Conservation (phyloP, 2,888 invertebrate genomes). For the Phalangium opilio region DNA sequence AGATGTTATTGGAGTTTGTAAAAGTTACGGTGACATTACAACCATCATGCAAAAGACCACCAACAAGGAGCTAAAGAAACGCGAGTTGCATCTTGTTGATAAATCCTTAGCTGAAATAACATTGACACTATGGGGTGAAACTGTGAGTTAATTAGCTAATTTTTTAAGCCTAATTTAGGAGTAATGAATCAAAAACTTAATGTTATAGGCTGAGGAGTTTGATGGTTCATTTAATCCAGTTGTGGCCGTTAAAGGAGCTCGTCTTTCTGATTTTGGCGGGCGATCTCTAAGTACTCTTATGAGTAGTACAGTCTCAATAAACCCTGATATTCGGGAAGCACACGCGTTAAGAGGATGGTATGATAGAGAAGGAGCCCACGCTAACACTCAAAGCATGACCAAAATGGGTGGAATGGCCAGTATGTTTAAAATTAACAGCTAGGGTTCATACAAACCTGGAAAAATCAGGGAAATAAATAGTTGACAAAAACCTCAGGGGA, state of each 20-base stretch:
- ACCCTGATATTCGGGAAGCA: constrained; percentile 79
- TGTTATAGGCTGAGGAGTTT: constrained; percentile 73
- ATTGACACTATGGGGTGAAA: constrained; percentile 81
- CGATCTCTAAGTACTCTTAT: constrained; percentile 26
- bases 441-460: too few species aligned
- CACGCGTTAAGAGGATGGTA: constrained; percentile 81
- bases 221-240: constrained; percentile 60
- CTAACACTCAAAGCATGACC: constrained; percentile 32
- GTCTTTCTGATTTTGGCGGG: constrained; percentile 68
- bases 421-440: not conserved
- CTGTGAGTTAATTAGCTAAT: too few species aligned
- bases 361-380: constrained; percentile 39
- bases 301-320: constrained; percentile 44
- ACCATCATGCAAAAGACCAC: constrained; percentile 54
- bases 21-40: constrained; percentile 50
- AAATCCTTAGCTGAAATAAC: constrained; percentile 54
- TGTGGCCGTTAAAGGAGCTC: constrained; percentile 66
- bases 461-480: too few species aligned
- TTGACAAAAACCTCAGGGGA: too few species aligned
- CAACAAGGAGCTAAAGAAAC: constrained; percentile 70
- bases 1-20: constrained; percentile 84
- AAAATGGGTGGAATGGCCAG: not conserved
- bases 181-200: constrained; percentile 2
- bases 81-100: constrained; percentile 76
- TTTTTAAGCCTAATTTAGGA: too few species aligned